phyloP scores from a whole-genome alignment of 2,113 vertebrate genomes.

The Atrichornis clamosus region DNA sequence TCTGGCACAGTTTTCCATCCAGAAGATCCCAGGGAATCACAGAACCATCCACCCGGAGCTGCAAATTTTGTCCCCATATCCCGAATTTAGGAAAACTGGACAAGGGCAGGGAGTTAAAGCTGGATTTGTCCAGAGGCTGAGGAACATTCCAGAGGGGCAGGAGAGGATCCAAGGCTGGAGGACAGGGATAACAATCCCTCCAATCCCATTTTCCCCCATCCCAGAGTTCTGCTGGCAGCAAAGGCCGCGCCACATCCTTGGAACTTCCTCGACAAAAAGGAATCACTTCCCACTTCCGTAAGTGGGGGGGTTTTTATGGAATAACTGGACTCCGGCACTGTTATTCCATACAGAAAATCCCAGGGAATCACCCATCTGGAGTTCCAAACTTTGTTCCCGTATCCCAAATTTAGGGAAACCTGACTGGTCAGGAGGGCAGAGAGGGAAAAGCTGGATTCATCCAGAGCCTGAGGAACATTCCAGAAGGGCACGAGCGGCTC shows the following conservation, averaged over 20 bases:
- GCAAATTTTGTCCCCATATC: background rate
- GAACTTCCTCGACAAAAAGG: too few species aligned
- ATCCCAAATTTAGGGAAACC: too few species aligned
- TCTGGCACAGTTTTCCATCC: background rate
- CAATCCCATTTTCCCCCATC: background rate
- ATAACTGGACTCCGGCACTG: too few species aligned
- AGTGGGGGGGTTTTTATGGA: too few species aligned
- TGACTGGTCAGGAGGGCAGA: too few species aligned
- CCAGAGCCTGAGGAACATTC: background rate
- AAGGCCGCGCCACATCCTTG: too few species aligned
- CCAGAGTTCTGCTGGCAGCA: background rate
- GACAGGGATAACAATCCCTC: background rate
- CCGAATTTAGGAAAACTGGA: accelerated
- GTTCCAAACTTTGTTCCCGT: too few species aligned
- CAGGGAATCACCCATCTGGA: too few species aligned
- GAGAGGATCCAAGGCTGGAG: background rate
- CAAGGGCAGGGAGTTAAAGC: background rate
- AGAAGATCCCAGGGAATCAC: background rate
- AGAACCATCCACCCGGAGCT: background rate
- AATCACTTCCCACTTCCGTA: too few species aligned
- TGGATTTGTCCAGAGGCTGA: background rate
- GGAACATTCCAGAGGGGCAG: background rate
- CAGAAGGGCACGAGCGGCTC: background rate
- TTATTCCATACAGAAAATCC: too few species aligned
- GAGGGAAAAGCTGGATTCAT: background rate